phyloP scores from a whole-genome alignment of 2,797 vertebrate species.

The Sylvilagus floridanus region DNA sequence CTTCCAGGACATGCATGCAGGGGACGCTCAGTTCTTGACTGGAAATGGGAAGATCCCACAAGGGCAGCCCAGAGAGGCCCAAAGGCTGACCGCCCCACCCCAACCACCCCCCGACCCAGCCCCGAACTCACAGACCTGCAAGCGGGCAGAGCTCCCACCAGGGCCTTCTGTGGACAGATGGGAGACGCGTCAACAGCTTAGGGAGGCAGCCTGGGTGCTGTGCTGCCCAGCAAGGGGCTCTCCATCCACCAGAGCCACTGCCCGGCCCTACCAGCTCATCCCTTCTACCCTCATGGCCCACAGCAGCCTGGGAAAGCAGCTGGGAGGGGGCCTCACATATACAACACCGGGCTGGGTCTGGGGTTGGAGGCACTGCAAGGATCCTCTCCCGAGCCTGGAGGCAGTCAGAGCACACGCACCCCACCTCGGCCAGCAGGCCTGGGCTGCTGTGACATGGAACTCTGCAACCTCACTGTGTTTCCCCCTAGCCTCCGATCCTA shows the following conservation, averaged over 20 bases:
- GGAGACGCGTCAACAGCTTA: background rate
- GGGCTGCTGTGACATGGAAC: background rate
- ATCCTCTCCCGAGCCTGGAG: too few species aligned
- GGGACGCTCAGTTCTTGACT: background rate
- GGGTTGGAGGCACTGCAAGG: background rate
- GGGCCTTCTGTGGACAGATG: background rate
- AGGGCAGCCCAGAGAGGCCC: background rate
- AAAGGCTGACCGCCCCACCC: background rate
- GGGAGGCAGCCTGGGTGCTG: accelerated
- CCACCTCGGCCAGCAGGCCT: accelerated
- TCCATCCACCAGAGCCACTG: background rate
- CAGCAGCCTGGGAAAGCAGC: background rate
- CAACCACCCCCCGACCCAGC: background rate
- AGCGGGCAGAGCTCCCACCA: background rate
- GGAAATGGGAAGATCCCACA: background rate
- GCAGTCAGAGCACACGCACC: background rate
- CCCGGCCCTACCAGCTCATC: background rate
- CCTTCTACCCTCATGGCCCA: accelerated
- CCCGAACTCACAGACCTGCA: background rate
- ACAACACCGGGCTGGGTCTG: accelerated
- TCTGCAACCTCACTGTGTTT: background rate
- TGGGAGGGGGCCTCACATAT: accelerated
- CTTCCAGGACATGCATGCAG: accelerated
- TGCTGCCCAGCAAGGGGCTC: background rate
- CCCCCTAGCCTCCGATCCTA: background rate